These are phyloP conservation scores for Resseliella maxima DNA, from an alignment of 2,888 invertebrate genomes.

Conservation along the genomic window DNA sequence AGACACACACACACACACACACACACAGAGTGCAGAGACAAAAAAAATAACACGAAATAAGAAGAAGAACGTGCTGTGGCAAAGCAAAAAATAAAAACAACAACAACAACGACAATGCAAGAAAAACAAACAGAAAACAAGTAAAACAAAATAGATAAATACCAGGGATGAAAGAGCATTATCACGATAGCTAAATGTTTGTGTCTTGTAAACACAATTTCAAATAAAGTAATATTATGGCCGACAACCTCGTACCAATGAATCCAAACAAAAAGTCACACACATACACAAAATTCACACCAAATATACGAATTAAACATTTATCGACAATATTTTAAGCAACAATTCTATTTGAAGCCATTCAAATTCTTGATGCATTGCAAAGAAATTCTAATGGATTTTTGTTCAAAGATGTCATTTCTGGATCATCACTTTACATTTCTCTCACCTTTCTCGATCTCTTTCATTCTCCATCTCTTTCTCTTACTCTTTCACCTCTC, in stretches of 20 bases:
- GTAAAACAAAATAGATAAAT: slow-evolving; percentile 38
- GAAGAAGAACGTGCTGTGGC: neutral
- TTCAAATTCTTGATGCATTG: too few relatives aligned
- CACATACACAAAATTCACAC: slow-evolving; percentile 5
- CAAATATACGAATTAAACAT: slow-evolving; percentile 51
- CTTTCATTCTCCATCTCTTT: too few relatives aligned
- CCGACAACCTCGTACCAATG: slow-evolving; percentile 14
- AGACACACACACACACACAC: neutral
- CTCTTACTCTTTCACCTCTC: too few relatives aligned
- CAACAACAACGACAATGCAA: slow-evolving; percentile 1
- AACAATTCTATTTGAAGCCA: neutral
- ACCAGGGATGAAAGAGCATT: slow-evolving; percentile 53
- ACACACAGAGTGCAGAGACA: neutral
- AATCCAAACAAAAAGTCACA: slow-evolving; percentile 40
- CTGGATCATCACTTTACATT: too few relatives aligned
- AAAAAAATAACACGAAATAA: neutral
- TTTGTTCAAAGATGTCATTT: too few relatives aligned
- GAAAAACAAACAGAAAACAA: slow-evolving; percentile 30
- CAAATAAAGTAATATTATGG: slow-evolving; percentile 51
- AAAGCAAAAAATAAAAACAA: neutral
- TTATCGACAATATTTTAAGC: neutral
- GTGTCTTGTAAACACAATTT: slow-evolving; percentile 47
- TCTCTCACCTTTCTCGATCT: too few relatives aligned
- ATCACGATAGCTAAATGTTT: slow-evolving; percentile 47
- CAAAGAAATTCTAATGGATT: too few relatives aligned